A percentile compares a stretch with the other conserved stretches of the same genome.
phyloP scores from a whole-genome alignment of 2,888 invertebrate species.

The Drosophila niveifrons region DNA sequence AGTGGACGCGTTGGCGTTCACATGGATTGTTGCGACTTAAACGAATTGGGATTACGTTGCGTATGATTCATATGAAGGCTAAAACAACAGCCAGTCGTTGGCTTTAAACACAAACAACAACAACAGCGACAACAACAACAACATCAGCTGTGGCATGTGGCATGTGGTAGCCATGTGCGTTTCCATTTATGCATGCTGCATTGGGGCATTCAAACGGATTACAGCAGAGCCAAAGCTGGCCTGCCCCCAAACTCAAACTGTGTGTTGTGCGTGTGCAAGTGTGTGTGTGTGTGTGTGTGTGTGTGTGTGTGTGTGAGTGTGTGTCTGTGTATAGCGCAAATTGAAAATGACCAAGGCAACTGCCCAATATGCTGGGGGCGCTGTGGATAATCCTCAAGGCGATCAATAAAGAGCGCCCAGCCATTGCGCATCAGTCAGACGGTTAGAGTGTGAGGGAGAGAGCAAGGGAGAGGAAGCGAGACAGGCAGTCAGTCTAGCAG shows the following conservation, averaged over 20 bases:
- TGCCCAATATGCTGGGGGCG: slow-evolving; percentile 72
- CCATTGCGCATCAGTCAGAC: slow-evolving; percentile 16
- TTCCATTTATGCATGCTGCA: slow-evolving; percentile 70
- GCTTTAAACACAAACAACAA: slow-evolving; percentile 60
- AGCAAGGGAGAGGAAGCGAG: not conserved
- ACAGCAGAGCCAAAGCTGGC: slow-evolving; percentile 65
- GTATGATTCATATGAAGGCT: slow-evolving; percentile 80
- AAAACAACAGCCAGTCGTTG: slow-evolving; percentile 73
- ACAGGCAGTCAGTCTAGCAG: not conserved
- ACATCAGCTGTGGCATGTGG: slow-evolving; percentile 45
- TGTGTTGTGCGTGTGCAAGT: not conserved
- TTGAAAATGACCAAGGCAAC: slow-evolving; percentile 74
- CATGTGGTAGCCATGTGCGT: slow-evolving; percentile 53
- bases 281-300: slow-evolving; percentile 7
- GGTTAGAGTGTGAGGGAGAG: slow-evolving; percentile 19
- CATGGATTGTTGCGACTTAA: slow-evolving; percentile 79
- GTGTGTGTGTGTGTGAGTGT: slow-evolving; percentile 8
- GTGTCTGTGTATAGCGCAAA: slow-evolving; percentile 52
- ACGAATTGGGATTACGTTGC: slow-evolving; percentile 81
- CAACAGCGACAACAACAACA: slow-evolving; percentile 46
- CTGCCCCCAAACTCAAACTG: slow-evolving; percentile 14
- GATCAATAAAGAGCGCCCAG: slow-evolving; percentile 73
- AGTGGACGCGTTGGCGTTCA: slow-evolving; percentile 58
- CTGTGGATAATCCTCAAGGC: slow-evolving; percentile 74
- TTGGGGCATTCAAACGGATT: slow-evolving; percentile 74